A percentile compares a stretch with the other conserved stretches of the same genome.
These are phyloP conservation scores for Cryptotermes secundus DNA, from an alignment of 1,140 invertebrate species.

Conservation along the genomic window DNA sequence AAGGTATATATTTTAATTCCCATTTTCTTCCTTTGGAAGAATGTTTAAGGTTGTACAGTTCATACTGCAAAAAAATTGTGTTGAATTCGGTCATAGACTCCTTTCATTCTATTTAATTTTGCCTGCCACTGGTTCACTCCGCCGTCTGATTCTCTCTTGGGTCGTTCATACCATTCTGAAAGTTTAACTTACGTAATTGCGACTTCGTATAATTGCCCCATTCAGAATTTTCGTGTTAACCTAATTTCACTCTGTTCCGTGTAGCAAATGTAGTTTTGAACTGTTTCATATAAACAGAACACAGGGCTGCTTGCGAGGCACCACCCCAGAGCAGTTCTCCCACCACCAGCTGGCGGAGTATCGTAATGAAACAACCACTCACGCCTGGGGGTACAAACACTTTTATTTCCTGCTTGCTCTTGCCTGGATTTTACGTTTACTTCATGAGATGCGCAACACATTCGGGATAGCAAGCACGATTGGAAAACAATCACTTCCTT, in stretches of 20 bases:
- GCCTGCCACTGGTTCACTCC: not conserved
- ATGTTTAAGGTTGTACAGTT: too few relatives aligned
- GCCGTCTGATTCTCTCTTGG: not conserved
- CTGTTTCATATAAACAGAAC: not conserved
- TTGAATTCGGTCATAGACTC: not conserved
- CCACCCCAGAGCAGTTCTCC: too few relatives aligned
- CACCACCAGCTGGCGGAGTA: not conserved
- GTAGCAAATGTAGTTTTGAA: not conserved
- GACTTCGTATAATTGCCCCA: not conserved
- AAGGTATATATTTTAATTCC: too few relatives aligned
- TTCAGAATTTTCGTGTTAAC: not conserved
- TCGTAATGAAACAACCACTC: not conserved
- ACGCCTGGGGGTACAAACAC: not conserved
- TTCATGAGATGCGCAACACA: not conserved
- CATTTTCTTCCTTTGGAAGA: too few relatives aligned
- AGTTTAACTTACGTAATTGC: not conserved
- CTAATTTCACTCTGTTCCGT: not conserved
- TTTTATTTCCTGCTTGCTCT: not conserved
- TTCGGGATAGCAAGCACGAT: not conserved
- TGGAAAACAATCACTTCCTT: too few relatives aligned
- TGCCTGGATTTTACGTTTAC: not conserved
- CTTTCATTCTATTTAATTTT: not conserved
- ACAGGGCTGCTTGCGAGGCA: too few relatives aligned
- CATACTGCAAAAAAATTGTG: not conserved
- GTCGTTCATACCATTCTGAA: not conserved